Evolutionary conservation across 2,797 vertebrate species (phyloP).

Genomic region (Malurus splendens): DNA sequence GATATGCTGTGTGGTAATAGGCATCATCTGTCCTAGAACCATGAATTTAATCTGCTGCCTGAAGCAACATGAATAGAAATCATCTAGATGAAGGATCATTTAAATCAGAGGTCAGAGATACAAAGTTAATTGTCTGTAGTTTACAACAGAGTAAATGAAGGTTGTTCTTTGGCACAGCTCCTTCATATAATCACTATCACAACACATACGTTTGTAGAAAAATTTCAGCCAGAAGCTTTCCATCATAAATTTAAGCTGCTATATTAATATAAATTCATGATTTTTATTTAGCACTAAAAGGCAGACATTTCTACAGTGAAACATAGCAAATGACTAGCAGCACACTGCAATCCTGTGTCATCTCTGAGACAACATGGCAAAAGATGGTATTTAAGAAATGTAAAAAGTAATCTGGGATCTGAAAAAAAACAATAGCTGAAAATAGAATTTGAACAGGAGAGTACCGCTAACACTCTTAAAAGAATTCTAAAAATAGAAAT

Average conservation of each 20-base stretch:
- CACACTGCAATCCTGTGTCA: background rate
- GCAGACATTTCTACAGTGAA: background rate
- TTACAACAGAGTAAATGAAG: constrained; percentile 30
- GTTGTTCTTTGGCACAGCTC: background rate
- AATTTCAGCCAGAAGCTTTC: background rate
- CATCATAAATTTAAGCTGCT: background rate
- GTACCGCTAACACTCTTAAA: background rate
- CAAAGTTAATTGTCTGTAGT: constrained; percentile 42
- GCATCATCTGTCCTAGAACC: constrained; percentile 3
- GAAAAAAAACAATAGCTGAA: background rate
- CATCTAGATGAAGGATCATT: constrained; percentile 29
- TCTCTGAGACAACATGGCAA: background rate
- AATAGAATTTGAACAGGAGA: background rate
- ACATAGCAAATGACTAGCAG: background rate
- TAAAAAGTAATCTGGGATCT: background rate
- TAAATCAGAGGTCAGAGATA: constrained; percentile 42
- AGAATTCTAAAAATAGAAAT: background rate
- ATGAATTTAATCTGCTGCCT: constrained; percentile 32
- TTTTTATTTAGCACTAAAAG: constrained; percentile 3
- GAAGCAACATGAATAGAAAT: constrained; percentile 28
- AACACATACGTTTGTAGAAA: background rate
- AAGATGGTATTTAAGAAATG: background rate
- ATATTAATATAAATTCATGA: background rate
- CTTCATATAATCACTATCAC: background rate
- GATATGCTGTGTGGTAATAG: background rate